Base-by-base conservation (phyloP, 2,888 invertebrate species). In the Ophonus ardosiacus region DNA sequence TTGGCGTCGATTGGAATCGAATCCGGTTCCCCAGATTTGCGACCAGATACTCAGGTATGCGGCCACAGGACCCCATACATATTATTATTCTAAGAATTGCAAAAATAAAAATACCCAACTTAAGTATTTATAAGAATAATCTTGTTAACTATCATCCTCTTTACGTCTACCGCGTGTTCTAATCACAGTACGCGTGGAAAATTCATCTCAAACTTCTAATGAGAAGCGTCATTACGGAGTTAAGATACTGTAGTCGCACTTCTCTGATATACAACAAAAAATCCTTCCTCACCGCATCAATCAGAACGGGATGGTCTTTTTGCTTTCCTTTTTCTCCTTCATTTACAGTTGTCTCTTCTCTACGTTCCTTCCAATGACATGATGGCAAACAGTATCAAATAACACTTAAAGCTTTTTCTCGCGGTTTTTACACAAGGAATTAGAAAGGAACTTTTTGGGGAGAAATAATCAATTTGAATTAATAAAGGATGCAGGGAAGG, bases 341-440 rank as follows among this genome's bases (percentile, higher is more conserved):
- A 40, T 68, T 68, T 68, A 68, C 68, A 68, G 68, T 68, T 68
- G 68, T 68, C 40, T 68, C 68, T 68, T 31, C 40, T 31, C 31
- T 31, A 31, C 31, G 31, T 31, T 31, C 31, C 31, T 4, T 31
- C 31, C 13, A 31, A 13, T 40, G 68, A 68, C 68, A 40, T 40
- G 40, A 68, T 38, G 40, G 38, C 31, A 68, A 68, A 38, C 68
- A 40, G 68, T 68, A 10, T 63, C 63, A 18, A 21, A 24, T 63
- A 68, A 68, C 68, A 68, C 38, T 68, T 68, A 31, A 24, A 31
- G 0, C 10, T 63, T 63, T 63, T 63, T 63, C 21, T 63, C 13
- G 10, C 0, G 13, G 4, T 63, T 63, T 63, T 63, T 13, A 21
- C 24, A 10, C 13, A 63, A 21, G 21, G 24, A 63, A 63, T 63